Evolutionary conservation across 1,140 invertebrate genomes (phyloP).

Genomic region (Aricia agestis): DNA sequence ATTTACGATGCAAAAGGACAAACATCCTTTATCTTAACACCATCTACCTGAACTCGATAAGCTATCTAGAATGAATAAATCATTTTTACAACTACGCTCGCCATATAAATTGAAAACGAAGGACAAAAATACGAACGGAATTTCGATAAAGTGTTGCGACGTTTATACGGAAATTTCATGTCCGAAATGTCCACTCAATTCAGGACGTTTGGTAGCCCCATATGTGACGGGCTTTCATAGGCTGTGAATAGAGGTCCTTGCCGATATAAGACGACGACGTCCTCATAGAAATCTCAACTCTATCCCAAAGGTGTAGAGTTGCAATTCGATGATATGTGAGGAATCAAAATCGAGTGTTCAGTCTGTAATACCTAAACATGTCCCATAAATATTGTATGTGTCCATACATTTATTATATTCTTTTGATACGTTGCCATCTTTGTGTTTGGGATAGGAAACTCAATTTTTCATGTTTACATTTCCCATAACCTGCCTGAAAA

Average conservation of each 20-base stretch:
- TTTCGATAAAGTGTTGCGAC: constrained; percentile 10
- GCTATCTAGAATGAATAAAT: constrained; percentile 54
- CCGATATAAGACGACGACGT: constrained; percentile 27
- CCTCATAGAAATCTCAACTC: constrained; percentile 16
- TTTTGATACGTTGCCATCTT: not conserved
- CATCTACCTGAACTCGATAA: constrained; percentile 54
- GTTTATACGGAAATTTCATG: not conserved
- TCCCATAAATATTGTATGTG: constrained; percentile 52
- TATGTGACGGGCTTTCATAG: constrained; percentile 55
- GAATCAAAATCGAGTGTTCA: constrained; percentile 31
- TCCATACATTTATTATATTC: constrained; percentile 35
- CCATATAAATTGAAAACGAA: not conserved
- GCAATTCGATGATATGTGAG: constrained; percentile 16
- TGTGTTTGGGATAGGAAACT: not conserved
- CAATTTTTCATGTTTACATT: not conserved
- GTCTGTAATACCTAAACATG: constrained; percentile 46
- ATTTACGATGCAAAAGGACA: not conserved
- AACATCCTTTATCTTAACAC: constrained; percentile 36
- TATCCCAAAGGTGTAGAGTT: constrained; percentile 24
- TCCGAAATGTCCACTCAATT: constrained; percentile 10
- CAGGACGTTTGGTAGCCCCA: constrained; percentile 19
- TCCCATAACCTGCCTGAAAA: too few species aligned
- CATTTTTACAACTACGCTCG: constrained; percentile 50
- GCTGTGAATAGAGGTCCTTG: constrained; percentile 51
- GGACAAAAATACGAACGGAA: constrained; percentile 5